Base-by-base conservation (phyloP, 1,140 invertebrate species). In the Drosophila mojavensis region DNA sequence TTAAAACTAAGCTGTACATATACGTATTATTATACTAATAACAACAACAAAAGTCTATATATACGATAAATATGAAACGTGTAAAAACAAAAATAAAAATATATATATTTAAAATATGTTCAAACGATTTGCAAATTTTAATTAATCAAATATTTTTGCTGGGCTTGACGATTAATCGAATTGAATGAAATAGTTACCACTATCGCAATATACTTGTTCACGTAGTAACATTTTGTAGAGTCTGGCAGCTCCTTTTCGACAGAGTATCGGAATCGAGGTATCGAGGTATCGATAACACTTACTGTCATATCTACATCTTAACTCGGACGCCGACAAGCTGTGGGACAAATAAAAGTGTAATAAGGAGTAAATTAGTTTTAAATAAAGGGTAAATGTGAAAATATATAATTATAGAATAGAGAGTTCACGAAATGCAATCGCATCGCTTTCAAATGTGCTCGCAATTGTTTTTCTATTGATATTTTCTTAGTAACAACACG, bases 41-140 rank as follows among this genome's bases (percentile, higher is more conserved):
- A 17, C 5, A 45, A 80, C 5, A 45, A 80, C 61, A 77, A 73
- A 76, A 71, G 61, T 81, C 75, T 86, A 79, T 79, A 86, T 84
- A 86, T 85, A 78, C 79, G 71, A 88, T 84, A 89, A 89, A 88
- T 84, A 65, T 65, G 73, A 89, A 89, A 76, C 59, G 75, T 89
- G 84, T 89, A 89, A 89, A 75, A 88, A 89, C 76, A 82, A 90
- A 90, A 80, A 79, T 63, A 75, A 66, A 89, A 85, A 90, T 66
- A 75, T 72, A 89, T 89, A 90, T 90, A 90, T 90, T 90, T 90
- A 81, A 90, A 90, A 81, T 68, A 78, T 73, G 78, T 78, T 71
- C 70, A 77, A 65, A n/a, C 41, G 43, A 56, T 41, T 64, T 53
- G 28, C 9, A 59, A 61, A 7, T 33, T 45, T 33, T 50, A 2